Percentiles rank a stretch among this genome's conserved stretches.
Conservation (phyloP, 2,797 vertebrate species). For the Sebastiscus albofasciatus region DNA sequence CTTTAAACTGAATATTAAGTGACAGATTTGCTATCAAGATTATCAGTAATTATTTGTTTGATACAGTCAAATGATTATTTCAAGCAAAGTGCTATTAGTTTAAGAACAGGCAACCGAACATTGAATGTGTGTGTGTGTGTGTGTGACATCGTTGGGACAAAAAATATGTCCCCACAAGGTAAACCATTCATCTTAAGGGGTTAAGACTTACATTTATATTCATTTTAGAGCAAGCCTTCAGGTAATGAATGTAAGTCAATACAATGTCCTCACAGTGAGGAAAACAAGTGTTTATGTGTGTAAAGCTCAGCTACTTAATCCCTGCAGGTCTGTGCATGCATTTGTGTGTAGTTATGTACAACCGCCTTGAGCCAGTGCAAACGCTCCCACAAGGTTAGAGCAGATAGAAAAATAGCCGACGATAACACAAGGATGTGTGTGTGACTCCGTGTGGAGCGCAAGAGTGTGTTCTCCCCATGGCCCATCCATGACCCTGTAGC, state of each 20-base stretch:
- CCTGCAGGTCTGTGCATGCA: slow-evolving; percentile 20
- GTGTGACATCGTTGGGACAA: neutral
- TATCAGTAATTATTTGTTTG: slow-evolving; percentile 36
- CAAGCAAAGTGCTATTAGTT: slow-evolving; percentile 26
- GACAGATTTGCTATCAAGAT: slow-evolving; percentile 17
- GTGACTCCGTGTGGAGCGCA: slow-evolving; percentile 35
- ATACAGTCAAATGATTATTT: slow-evolving; percentile 43
- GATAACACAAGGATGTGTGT: slow-evolving; percentile 31
- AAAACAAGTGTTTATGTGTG: neutral
- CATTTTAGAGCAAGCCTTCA: neutral
- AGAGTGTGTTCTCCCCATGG: slow-evolving; percentile 57
- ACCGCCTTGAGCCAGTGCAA: slow-evolving; percentile 34
- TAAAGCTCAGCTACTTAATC: slow-evolving; percentile 7
- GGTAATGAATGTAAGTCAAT: neutral
- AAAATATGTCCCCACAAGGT: neutral
- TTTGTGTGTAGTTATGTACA: slow-evolving; percentile 19
- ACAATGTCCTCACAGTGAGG: neutral
- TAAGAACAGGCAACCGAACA: slow-evolving; percentile 13
- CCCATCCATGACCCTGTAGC: slow-evolving; percentile 70
- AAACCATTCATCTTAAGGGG: neutral
- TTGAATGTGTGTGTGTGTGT: neutral
- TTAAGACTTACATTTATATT: slow-evolving; percentile 6
- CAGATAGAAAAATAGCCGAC: slow-evolving; percentile 26
- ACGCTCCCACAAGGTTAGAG: slow-evolving; percentile 44
- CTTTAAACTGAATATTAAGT: slow-evolving; percentile 30